Evolutionary conservation across 2,888 invertebrate genomes (phyloP).

Genomic region (Ornithoptera priamus): DNA sequence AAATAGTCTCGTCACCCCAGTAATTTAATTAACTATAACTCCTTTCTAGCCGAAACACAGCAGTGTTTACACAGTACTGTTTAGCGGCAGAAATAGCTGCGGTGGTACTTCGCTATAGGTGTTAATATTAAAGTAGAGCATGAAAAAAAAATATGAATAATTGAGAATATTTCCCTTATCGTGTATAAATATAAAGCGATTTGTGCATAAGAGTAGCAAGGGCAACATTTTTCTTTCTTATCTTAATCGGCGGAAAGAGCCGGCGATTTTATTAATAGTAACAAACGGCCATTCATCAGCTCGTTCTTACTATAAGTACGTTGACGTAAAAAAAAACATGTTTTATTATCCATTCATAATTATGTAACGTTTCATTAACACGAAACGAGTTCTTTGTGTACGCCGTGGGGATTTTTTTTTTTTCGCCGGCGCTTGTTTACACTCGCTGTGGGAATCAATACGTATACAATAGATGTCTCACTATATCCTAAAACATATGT

Average conservation of each 20-base stretch:
- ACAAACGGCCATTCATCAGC: constrained; percentile 19
- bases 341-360: constrained; percentile 19
- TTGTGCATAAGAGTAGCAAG: neutral
- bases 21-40: no score
- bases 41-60: no score
- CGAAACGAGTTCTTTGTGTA: constrained; percentile 10
- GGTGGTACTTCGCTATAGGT: no score
- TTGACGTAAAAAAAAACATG: constrained; percentile 24
- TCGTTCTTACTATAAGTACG: constrained; percentile 8
- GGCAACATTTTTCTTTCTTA: neutral
- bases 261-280: constrained; percentile 15
- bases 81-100: no score
- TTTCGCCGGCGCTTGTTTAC: neutral
- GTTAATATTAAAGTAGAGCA: no score
- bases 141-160: no score
- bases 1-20: no score
- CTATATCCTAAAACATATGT: no score
- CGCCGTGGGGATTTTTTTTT: neutral
- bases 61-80: no score
- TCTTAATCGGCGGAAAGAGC: neutral
- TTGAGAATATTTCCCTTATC: no score
- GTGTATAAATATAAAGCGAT: no score
- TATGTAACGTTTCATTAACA: constrained; percentile 20
- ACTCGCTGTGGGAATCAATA: constrained; percentile 8
- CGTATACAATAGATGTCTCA: neutral